These are phyloP conservation scores for Seriola rivoliana DNA, from an alignment of 2,113 vertebrate genomes.

Conservation along the genomic window DNA sequence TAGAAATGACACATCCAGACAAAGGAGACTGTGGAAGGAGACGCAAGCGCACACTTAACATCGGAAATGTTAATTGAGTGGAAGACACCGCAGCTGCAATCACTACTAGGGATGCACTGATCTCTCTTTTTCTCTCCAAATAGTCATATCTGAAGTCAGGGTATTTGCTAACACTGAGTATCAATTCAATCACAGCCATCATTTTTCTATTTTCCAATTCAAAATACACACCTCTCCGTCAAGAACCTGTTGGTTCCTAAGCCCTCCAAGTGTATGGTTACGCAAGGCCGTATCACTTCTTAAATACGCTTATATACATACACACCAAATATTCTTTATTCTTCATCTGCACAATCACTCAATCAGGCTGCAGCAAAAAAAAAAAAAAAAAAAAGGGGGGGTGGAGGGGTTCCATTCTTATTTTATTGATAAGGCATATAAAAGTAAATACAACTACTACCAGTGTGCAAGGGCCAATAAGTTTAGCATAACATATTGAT, in stretches of 20 bases:
- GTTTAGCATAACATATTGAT: no score
- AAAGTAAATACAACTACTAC: no score
- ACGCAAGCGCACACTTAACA: not conserved
- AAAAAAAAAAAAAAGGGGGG: no score
- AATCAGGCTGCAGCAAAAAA: no score
- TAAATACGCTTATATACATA: no score
- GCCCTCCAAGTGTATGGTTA: no score
- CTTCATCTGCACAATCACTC: no score
- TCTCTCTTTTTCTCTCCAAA: not conserved
- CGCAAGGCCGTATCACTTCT: no score
- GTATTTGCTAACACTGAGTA: not conserved
- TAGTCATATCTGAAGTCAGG: not conserved
- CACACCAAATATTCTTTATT: no score
- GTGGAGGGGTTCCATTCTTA: no score
- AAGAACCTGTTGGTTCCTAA: not conserved
- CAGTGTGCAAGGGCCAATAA: no score
- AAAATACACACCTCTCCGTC: not conserved
- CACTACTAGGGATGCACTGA: not conserved
- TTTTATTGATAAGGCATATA: no score
- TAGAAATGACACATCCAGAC: not conserved
- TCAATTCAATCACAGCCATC: not conserved
- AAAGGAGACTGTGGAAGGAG: not conserved
- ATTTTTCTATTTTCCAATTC: not conserved
- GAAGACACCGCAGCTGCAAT: not conserved
- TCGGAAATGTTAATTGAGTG: not conserved